These are phyloP conservation scores for Diacarnus erythraeanus DNA, from an alignment of 37 sponge, comb jelly and placozoan genomes.

Conservation along the genomic window DNA sequence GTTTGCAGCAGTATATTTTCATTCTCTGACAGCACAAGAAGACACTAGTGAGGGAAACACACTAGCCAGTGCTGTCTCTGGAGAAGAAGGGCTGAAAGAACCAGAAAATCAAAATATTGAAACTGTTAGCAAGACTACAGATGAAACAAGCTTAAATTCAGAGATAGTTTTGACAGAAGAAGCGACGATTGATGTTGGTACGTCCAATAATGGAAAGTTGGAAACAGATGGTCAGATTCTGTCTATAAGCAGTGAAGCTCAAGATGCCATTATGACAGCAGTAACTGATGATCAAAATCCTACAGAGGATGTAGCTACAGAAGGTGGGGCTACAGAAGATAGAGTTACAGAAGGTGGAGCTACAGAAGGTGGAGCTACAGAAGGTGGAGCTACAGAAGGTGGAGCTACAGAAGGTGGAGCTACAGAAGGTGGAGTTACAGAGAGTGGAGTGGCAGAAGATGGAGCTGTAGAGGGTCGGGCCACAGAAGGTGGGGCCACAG, in stretches of 20 bases:
- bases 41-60: neutral
- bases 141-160: neutral
- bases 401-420: neutral
- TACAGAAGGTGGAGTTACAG: neutral
- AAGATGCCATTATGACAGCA: neutral
- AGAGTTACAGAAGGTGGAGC: neutral
- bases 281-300: no score
- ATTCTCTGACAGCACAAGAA: constrained; percentile 18
- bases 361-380: neutral
- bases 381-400: neutral
- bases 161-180: neutral
- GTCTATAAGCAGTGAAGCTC: neutral
- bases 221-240: neutral
- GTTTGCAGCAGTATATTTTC: constrained; percentile 83
- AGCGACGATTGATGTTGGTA: neutral
- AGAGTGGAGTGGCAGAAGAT: neutral
- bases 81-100: neutral
- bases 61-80: neutral
- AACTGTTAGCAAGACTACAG: neutral
- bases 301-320: no score
- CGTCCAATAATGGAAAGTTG: neutral
- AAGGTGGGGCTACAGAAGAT: neutral
- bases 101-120: neutral
- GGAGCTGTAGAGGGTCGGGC: neutral
- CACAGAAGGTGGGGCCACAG: neutral